Evolutionary conservation across 2,113 vertebrate species (phyloP), one percentile per base, ranked within the genome.

Genomic region (Zeus faber): DNA sequence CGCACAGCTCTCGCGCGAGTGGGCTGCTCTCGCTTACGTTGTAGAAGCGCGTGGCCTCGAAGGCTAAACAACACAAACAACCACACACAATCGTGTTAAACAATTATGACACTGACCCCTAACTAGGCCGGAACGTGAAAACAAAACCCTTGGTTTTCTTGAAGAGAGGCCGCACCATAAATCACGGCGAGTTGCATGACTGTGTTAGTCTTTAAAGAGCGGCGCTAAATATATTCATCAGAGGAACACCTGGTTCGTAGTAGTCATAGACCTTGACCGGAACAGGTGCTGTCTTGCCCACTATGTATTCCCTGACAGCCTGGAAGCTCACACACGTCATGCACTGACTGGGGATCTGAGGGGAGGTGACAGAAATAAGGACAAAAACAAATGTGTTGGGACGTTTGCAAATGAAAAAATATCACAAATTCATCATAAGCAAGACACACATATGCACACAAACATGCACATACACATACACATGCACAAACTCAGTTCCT

Each of bases 21-120:
- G 91, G 93, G 40, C 94, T 96, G 84, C 73, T 92, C 57, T 92
- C 91, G 1, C 94, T 96, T 20, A 94, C 93, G 0, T 94, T 97
- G 88, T 98, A 97, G 83, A 98, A 97, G 17, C 93, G 89, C 21
- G 93, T 94, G 13, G 95, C 94, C 79, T 97, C 93, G 13, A 95
- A 95, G 40, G 93, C 95, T 96, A 85, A 50, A 58, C 6, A n/a
- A 55, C 50, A 70, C 54, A 70, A 47, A 73, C 29, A 41, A 14
- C 39, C 35, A 47, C 10, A 31, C 2, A 18, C 8, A 17, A 6
- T 16, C 14, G 9, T 13, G 35, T 16, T 6, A 41, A 70, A 64
- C 21, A 62, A 56, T 61, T 43, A 72, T 53, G 41, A 70, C 11
- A 9, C 52, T 68, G 27, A 50, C 6, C 54, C 52, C 51, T 57